Percentiles rank a stretch among this genome's conserved stretches.
Evolutionary conservation across 2,888 invertebrate species (phyloP).

Genomic region (Caenorhabditis sp.): DNA sequence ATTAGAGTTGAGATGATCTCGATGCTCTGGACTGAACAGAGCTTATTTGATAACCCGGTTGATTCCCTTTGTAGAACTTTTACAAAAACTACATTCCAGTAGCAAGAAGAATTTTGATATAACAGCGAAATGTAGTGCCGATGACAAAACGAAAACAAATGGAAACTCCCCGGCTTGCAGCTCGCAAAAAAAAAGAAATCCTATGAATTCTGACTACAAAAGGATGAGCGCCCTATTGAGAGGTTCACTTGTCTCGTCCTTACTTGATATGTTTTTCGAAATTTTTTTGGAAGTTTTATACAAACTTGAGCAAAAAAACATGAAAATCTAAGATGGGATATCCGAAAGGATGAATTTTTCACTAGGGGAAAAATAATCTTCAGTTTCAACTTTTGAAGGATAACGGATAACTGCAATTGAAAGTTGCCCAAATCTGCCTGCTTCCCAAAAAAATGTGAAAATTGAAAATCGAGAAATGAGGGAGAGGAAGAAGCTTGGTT

Average conservation of each 20-base stretch:
- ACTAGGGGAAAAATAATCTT: background rate
- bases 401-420: too few species aligned
- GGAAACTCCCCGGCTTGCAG: background rate
- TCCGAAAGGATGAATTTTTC: slow-evolving; percentile 21
- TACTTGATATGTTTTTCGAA: slow-evolving; percentile 2
- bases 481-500: slow-evolving; percentile 25
- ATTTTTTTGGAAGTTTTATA: slow-evolving; percentile 2
- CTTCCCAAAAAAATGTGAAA: background rate
- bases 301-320: background rate
- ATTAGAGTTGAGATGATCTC: slow-evolving; percentile 6
- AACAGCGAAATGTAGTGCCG: background rate
- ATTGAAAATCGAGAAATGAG: background rate
- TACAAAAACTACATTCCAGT: background rate
- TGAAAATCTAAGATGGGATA: background rate
- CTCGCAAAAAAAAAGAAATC: background rate
- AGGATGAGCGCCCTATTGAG: slow-evolving; percentile 25
- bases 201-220: slow-evolving; percentile 20
- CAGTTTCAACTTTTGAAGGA: background rate
- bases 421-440: background rate
- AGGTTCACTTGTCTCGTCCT: slow-evolving; percentile 13
- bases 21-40: slow-evolving; percentile 16
- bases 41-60: background rate
- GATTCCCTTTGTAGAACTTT: background rate
- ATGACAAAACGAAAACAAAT: background rate
- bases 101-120: background rate